Evolutionary conservation across 2,113 vertebrate genomes (phyloP).

Genomic region (Oophaga pumilio): DNA sequence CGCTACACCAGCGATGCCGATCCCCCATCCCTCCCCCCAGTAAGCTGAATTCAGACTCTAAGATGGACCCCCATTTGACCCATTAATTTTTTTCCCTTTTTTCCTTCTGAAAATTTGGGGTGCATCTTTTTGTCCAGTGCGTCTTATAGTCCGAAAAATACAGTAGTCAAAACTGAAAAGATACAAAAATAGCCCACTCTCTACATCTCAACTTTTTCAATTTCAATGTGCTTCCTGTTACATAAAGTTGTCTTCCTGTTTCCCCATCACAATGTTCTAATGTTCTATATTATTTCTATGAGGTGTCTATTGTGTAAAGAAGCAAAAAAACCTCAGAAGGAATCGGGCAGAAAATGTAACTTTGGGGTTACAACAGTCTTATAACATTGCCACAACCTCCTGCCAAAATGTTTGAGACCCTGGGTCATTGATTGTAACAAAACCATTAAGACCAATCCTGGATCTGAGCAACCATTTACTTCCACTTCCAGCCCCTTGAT

Average conservation of each 20-base stretch:
- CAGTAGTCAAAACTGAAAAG: background rate
- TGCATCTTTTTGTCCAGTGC: no score
- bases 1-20: no score
- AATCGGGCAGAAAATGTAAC: background rate
- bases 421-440: no score
- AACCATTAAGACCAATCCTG: background rate
- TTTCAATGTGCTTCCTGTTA: constrained; percentile 20
- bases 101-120: no score
- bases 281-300: background rate
- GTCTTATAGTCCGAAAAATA: no score
- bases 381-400: no score
- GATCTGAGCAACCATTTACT: background rate
- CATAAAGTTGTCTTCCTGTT: background rate
- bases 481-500: background rate
- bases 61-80: no score
- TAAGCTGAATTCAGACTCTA: no score
- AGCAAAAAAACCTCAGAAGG: background rate
- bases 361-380: background rate
- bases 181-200: background rate
- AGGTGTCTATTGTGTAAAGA: background rate
- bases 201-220: background rate
- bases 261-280: background rate
- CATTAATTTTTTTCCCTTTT: no score
- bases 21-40: no score
- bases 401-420: no score